Base-by-base conservation (phyloP, 2,888 invertebrate genomes). In the Phorcus lineatus region DNA sequence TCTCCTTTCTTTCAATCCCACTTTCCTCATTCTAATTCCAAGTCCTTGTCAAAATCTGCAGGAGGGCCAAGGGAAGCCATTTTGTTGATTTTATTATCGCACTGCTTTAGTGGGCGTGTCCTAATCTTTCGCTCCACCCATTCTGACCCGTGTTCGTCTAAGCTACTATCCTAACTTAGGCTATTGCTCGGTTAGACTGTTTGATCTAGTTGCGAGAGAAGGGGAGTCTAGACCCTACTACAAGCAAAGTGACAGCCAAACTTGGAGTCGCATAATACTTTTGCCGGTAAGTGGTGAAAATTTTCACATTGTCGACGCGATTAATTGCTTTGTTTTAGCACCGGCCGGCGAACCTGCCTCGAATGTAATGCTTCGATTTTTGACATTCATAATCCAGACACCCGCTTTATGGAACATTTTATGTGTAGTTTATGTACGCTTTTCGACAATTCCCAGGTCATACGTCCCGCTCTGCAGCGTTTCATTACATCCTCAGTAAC, bases 351-450 rank as follows among this genome's bases (percentile, higher is more conserved):
- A 62, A 62, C 62, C 28, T 28, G 16, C 28, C 62, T 62, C 24
- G 28, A 28, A 17, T 62, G 62, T 62, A 24, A 62, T 62, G 62
- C 62, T 62, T 62, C 62, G 62, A 62, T 62, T 62, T 62, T 62
- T 62, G 62, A 62, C 62, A 62, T 62, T 62, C 62, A 62, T 62
- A 62, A 28, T 62, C 62, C 62, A 28, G 28, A 62, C 47, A 47
- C 28, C 62, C 62, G 17, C 28, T 62, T 62, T 62, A 62, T 62
- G 62, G 62, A 22, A 62, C 28, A 16, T 62, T 62, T 62, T 62
- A 62, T 62, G 62, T 62, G 62, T 62, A 24, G 62, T 62, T 62
- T 62, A 62, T 62, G 62, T 62, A 62, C 62, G 62, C 62, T 62
- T 62, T 62, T 62, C 62, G 62, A 62, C 62, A 62, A 62, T 62